phyloP scores from a whole-genome alignment of 2,797 vertebrate genomes.

The Furcifer pardalis region DNA sequence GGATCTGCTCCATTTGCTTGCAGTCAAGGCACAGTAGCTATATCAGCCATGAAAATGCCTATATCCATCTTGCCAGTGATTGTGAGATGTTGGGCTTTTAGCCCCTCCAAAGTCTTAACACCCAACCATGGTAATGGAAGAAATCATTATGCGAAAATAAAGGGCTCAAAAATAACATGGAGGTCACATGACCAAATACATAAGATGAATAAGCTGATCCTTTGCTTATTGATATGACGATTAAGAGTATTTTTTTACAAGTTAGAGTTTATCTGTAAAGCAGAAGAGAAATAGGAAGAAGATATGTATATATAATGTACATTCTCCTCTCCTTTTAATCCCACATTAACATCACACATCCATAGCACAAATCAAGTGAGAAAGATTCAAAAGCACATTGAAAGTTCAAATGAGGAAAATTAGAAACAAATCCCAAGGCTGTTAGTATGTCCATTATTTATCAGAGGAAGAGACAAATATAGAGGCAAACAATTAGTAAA shows the following conservation, averaged over 20 bases:
- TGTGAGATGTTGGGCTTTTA: neutral
- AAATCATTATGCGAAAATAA: slow-evolving; percentile 23
- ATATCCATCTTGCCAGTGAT: neutral
- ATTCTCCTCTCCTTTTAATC: neutral
- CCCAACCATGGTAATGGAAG: slow-evolving; percentile 7
- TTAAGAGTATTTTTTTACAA: neutral
- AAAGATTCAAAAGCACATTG: slow-evolving; percentile 26
- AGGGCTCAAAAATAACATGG: neutral
- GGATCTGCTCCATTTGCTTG: too few relatives aligned
- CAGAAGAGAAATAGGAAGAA: neutral
- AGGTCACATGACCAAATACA: slow-evolving; percentile 2
- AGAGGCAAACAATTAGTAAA: slow-evolving; percentile 29
- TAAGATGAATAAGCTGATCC: neutral
- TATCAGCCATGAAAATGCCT: neutral
- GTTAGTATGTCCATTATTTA: neutral
- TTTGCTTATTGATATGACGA: neutral
- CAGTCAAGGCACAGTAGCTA: neutral
- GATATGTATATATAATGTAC: neutral
- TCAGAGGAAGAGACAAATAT: slow-evolving; percentile 12
- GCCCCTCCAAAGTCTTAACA: slow-evolving; percentile 19
- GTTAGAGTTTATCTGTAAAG: neutral
- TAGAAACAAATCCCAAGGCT: neutral
- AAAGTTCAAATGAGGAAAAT: slow-evolving; percentile 1
- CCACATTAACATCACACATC: neutral
- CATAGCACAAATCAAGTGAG: neutral